A percentile compares a stretch with the other conserved stretches of the same genome.
Evolutionary conservation across 1,140 invertebrate genomes (phyloP).

Genomic region (Drosophila bocqueti): DNA sequence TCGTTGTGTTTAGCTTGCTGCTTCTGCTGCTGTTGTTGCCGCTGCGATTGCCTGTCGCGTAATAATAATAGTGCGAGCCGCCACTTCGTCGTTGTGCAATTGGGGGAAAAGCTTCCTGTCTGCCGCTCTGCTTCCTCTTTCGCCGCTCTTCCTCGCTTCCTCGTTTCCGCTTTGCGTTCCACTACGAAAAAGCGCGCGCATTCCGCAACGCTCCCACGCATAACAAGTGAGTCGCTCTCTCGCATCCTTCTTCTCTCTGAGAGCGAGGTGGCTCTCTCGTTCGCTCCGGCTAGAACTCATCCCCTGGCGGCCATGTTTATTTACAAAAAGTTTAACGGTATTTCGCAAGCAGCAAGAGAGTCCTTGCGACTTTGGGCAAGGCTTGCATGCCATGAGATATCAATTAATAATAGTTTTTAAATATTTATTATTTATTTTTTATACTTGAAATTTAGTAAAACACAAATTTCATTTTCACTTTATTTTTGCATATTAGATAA

Average conservation of each 20-base stretch:
- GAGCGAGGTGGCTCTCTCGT: background rate
- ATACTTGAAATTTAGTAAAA: background rate
- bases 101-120: conserved; percentile 81
- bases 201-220: conserved; percentile 64
- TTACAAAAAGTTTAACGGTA: conserved; percentile 78
- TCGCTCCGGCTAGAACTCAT: conserved; percentile 42
- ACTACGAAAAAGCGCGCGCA: conserved; percentile 74
- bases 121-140: conserved; percentile 27
- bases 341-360: conserved; percentile 22
- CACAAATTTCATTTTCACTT: background rate
- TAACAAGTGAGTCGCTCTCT: conserved; percentile 3
- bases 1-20: conserved; percentile 38
- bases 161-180: conserved; percentile 17
- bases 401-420: background rate
- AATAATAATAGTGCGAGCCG: conserved; percentile 66
- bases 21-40: conserved; percentile 57
- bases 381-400: background rate
- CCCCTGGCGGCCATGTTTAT: conserved; percentile 77
- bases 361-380: conserved; percentile 3
- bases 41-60: conserved; percentile 73
- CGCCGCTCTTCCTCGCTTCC: conserved; percentile 6
- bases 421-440: background rate
- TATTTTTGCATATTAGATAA: background rate
- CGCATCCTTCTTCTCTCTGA: conserved; percentile 10
- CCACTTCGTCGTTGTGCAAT: conserved; percentile 67